Conservation (phyloP, 2,797 vertebrate species). For the Okamejei kenojei region DNA sequence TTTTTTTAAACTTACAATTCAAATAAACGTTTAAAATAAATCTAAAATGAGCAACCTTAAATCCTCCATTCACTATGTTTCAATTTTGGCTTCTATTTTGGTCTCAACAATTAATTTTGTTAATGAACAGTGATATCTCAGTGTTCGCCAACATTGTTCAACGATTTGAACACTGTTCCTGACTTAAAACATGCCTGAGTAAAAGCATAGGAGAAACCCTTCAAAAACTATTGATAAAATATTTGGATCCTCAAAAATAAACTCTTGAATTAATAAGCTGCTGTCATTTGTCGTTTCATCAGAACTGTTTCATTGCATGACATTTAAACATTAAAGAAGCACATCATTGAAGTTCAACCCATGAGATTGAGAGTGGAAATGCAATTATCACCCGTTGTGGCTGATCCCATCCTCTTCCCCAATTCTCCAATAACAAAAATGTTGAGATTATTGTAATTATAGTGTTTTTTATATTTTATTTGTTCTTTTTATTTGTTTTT, state of each 20-base stretch:
- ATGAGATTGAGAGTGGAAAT: not conserved
- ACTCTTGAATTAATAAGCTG: not conserved
- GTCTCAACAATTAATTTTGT: not conserved
- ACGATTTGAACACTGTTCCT: not conserved
- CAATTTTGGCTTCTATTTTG: not conserved
- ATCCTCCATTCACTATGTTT: too few relatives aligned
- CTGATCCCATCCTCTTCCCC: not conserved
- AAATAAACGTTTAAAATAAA: too few relatives aligned
- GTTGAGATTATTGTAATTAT: not conserved
- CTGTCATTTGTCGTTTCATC: not conserved
- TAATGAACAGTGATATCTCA: not conserved
- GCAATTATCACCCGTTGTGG: not conserved
- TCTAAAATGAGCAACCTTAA: too few relatives aligned
- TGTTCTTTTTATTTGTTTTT: too few relatives aligned
- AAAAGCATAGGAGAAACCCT: not conserved
- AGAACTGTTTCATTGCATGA: not conserved
- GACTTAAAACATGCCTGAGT: too few relatives aligned
- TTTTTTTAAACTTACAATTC: too few relatives aligned
- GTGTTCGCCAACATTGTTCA: not conserved
- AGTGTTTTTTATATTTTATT: not conserved
- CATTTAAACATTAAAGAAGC: not conserved
- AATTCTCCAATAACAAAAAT: not conserved
- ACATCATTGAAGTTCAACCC: not conserved
- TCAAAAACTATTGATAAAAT: not conserved
- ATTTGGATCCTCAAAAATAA: not conserved